These are phyloP conservation scores for Anarhynchus alexandrinus DNA, from an alignment of 2,113 vertebrate genomes.

Conservation along the genomic window DNA sequence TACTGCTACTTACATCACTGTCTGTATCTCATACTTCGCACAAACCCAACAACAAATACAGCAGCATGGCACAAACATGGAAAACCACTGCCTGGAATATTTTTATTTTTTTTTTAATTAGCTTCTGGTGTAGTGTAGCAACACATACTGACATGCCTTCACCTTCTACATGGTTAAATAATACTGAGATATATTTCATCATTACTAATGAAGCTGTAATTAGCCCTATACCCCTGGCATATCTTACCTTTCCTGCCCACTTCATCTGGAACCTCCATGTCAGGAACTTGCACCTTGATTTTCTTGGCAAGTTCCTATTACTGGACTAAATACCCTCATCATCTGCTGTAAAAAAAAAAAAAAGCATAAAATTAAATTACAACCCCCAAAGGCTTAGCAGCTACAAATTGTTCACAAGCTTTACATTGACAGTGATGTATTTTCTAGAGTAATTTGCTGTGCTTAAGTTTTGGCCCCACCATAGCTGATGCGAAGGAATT, in stretches of 20 bases:
- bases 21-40: too few species aligned
- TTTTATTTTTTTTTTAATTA: not conserved
- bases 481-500: not conserved
- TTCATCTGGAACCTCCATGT: not conserved
- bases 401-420: not conserved
- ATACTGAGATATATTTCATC: not conserved
- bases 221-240: not conserved
- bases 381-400: not conserved
- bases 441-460: not conserved
- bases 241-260: slow-evolving; percentile 31
- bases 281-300: slow-evolving; percentile 30
- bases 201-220: not conserved
- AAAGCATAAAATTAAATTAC: not conserved
- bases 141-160: not conserved
- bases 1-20: too few species aligned
- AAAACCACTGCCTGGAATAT: not conserved
- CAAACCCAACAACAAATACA: too few species aligned
- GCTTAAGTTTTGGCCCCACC: not conserved
- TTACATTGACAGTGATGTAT: not conserved
- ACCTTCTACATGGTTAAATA: not conserved
- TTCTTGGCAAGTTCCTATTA: slow-evolving; percentile 23
- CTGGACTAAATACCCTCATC: slow-evolving; percentile 46
- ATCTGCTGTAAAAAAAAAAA: not conserved
- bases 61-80: not conserved
- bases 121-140: not conserved